Evolutionary conservation across 2,113 vertebrate species (phyloP), one percentile per base, ranked within the genome.

Genomic region (Neopipo cinnamomea): DNA sequence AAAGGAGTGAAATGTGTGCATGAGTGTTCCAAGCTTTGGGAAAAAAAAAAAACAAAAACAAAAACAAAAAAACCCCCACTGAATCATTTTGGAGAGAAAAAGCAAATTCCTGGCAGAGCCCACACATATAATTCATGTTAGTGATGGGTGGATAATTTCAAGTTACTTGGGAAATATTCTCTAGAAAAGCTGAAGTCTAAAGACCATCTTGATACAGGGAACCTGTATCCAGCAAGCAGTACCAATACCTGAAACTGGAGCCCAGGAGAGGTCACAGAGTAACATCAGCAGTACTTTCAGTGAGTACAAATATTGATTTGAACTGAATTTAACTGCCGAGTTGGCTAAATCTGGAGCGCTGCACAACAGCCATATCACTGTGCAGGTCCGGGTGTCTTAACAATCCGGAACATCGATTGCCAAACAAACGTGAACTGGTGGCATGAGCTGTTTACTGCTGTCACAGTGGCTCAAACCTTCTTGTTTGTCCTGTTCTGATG

Each of bases 1-100:
- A 35, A 66, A 47, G 11, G 13, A 24, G 7, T 24, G 6, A 30
- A 53, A 20, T 0, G 1, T 31, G 14, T 33, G 8, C 0, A 0
- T 5, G 16, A 55, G 6, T 37, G 65, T 8, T 41, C 2, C 14
- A 78, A 66, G 20, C 31, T 7, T 16, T 20, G 30, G 41, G 47
- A 70, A 41, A 61, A 31, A 21, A 17, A 18, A 19, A 22, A 10
- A 44, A 7, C 5, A n/a, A 33, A 56, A 33, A 33, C 31, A 6
- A 58, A n/a, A 23, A 20, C 5, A n/a, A 58, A 23, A 59, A 24
- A 35, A 9, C 5, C 4, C 33, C 58, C 12, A 53, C 8, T 3
- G 18, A 11, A 49, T 16, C 1, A 5, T 31, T 50, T 21, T 33
- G 24, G 6, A 50, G 14, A 68, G 12, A 56, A 71, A 68, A 76